Conservation (phyloP, 2,113 vertebrate genomes). For the Acrocephalus arundinaceus region DNA sequence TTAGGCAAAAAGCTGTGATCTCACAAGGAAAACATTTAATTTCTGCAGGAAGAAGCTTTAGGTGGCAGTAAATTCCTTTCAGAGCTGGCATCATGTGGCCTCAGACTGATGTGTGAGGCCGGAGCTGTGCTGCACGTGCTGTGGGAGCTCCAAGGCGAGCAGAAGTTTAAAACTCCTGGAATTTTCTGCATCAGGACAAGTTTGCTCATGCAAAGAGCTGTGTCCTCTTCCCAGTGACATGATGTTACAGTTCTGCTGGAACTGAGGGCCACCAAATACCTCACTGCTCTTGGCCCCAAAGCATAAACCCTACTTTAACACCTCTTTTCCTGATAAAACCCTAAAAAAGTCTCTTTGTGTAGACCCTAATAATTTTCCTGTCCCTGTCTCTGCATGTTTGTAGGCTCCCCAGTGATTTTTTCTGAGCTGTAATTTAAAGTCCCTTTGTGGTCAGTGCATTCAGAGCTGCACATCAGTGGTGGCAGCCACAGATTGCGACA, state of each 20-base stretch:
- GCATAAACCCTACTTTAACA: not conserved
- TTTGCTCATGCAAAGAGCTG: not conserved
- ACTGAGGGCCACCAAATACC: not conserved
- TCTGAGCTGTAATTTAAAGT: not conserved
- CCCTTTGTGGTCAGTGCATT: not conserved
- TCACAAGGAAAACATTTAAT: not conserved
- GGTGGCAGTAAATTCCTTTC: not conserved
- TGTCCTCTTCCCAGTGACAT: not conserved
- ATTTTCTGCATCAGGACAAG: not conserved
- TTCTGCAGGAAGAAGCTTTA: not conserved
- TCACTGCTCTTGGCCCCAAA: not conserved
- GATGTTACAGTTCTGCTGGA: not conserved
- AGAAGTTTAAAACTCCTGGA: not conserved
- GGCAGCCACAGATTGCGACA: fast-evolving
- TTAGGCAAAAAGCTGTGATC: not conserved
- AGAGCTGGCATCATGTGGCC: not conserved
- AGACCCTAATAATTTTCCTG: not conserved
- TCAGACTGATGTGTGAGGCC: fast-evolving
- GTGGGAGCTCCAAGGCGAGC: not conserved
- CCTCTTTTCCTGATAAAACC: not conserved
- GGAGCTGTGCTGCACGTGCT: not conserved
- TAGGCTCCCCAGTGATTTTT: not conserved
- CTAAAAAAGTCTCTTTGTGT: not conserved
- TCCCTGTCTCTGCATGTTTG: fast-evolving
- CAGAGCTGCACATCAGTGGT: not conserved